Evolutionary conservation across 2,113 vertebrate genomes (phyloP), one percentile per base, ranked within the genome.

Genomic region (Platycercus adscitus): DNA sequence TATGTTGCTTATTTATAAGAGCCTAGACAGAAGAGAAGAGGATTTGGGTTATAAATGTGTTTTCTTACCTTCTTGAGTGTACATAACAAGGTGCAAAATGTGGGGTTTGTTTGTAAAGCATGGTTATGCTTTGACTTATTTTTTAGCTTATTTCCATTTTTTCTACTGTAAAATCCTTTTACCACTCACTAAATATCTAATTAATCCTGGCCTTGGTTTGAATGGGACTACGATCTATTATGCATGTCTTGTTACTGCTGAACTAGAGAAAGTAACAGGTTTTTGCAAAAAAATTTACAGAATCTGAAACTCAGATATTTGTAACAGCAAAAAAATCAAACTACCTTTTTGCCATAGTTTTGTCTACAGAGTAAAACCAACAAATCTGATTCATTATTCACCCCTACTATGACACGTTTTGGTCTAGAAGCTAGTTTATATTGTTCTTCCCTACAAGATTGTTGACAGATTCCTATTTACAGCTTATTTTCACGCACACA

Each of bases 321-420:
- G 4, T 39, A 96, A 84, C 11, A 93, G 61, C 17, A 39, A 94
- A 93, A 39, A 39, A 91, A 78, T 94, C 49, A 86, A 96, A 87
- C 64, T 87, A 95, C 37, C 23, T 95, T 96, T 96, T 82, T 88
- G 21, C 39, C 23, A 88, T 55, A 91, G 71, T 92, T 96, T 95
- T 94, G 58, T 75, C 35, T 95, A 46, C 55, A 91, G 56, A 84
- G 25, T 37, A 91, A 95, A 90, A 85, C 29, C 68, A 80, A 95
- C 41, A 75, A 86, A 86, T 89, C 47, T 91, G 66, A 95, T 96
- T 95, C 91, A 91, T 96, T 97, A 83, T 95, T 95, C 68, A 77
- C 28, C 68, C 95, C 44, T 82, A n/a, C 35, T 76, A 39, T 78
- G 64, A 64, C 47, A 69, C 29, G 80, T 94, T 88, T 66, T 96